phyloP scores from a whole-genome alignment of 2,797 vertebrate genomes.

The Pantherophis vulpinus region DNA sequence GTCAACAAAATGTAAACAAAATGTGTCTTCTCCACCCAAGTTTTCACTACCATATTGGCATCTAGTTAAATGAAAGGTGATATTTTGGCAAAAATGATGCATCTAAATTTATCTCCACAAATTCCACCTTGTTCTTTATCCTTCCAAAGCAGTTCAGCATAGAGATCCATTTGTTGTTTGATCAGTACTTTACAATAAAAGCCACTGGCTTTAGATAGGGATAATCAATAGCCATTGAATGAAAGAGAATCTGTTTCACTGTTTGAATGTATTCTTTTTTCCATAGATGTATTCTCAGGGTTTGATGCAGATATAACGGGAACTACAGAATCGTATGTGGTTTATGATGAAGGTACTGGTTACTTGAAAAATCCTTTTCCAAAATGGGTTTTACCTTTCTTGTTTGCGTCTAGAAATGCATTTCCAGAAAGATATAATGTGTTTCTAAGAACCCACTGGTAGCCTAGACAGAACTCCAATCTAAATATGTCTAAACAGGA shows the following conservation, averaged over 20 bases:
- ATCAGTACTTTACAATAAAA: conserved; percentile 10
- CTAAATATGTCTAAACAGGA: not conserved
- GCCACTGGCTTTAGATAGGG: not conserved
- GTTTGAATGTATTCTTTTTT: conserved; percentile 28
- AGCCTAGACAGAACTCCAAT: not conserved
- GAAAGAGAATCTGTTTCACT: not conserved
- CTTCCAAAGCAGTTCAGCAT: not conserved
- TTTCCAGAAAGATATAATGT: not conserved
- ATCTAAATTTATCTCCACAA: not conserved
- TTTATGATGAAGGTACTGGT: conserved; percentile 82
- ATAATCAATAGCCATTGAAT: not conserved
- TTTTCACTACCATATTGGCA: not conserved
- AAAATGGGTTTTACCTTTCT: not conserved
- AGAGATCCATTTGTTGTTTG: not conserved
- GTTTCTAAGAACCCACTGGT: not conserved
- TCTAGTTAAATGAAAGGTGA: not conserved
- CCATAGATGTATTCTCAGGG: conserved; percentile 83
- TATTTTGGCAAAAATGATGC: not conserved
- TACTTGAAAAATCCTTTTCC: conserved; percentile 11
- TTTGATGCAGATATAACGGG: conserved; percentile 77
- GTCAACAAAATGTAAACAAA: not conserved
- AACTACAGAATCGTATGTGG: conserved; percentile 72
- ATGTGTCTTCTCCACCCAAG: too few species aligned
- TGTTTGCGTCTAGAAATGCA: not conserved
- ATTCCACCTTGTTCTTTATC: not conserved